Conservation (phyloP, 2,888 invertebrate species). For the Eilema griseolum region DNA sequence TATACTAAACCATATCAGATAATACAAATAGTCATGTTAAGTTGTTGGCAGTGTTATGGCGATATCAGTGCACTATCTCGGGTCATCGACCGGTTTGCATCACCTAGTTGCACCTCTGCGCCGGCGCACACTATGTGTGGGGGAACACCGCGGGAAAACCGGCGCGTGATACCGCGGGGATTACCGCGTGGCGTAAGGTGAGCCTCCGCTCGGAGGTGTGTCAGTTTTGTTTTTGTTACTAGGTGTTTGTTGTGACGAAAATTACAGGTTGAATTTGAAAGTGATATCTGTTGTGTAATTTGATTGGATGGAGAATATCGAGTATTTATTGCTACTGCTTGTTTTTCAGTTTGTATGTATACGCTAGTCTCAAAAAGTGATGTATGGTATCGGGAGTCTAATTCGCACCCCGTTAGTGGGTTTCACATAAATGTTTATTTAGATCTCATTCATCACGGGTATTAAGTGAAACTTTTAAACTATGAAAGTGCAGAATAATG, state of each 20-base stretch:
- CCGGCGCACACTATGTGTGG: constrained; percentile 7
- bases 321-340: neutral
- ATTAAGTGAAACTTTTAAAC: too few relatives aligned
- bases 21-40: constrained; percentile 25
- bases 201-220: constrained; percentile 22
- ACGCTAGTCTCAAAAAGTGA: too few relatives aligned
- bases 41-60: constrained; percentile 45
- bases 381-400: too few relatives aligned
- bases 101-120: constrained; percentile 20
- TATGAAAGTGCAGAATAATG: neutral
- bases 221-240: constrained; percentile 13
- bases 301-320: neutral
- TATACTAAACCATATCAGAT: constrained; percentile 25
- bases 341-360: neutral
- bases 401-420: too few relatives aligned
- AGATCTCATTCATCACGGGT: too few relatives aligned
- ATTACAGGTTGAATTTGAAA: neutral
- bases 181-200: constrained; percentile 16
- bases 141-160: constrained; percentile 24
- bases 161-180: constrained; percentile 9
- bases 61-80: constrained; percentile 46
- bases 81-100: constrained; percentile 46
- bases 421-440: too few relatives aligned
- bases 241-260: neutral
- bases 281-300: neutral